Percentiles rank a stretch among this genome's conserved stretches.
Evolutionary conservation across 2,888 invertebrate genomes (phyloP).

Genomic region (Drosophila prostipennis): DNA sequence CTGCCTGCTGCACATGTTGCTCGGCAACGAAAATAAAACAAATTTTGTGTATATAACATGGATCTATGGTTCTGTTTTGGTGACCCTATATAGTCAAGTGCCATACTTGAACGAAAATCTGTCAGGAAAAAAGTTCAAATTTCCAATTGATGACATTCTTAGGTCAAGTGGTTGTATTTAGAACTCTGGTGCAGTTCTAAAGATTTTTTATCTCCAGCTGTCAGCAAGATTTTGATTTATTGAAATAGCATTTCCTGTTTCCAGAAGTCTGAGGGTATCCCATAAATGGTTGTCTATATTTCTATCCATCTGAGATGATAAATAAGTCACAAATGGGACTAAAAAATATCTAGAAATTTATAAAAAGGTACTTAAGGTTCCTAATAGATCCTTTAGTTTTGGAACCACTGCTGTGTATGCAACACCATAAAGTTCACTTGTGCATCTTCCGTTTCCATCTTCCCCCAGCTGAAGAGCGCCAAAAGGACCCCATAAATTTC

Average conservation of each 20-base stretch:
- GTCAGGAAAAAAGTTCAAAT: slow-evolving; percentile 23
- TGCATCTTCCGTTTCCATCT: slow-evolving; percentile 26
- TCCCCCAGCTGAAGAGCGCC: slow-evolving; percentile 20
- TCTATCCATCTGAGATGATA: background rate
- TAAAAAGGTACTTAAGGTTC: no score
- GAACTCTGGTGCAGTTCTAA: no score
- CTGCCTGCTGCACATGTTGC: slow-evolving; percentile 9
- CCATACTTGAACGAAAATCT: slow-evolving; percentile 8
- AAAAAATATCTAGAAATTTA: background rate
- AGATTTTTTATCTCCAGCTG: slow-evolving; percentile 8
- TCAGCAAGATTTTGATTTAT: background rate
- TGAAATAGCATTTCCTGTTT: slow-evolving; percentile 10
- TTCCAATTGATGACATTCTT: slow-evolving; percentile 29
- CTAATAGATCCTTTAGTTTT: background rate
- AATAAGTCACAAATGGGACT: background rate
- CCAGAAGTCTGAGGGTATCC: no score
- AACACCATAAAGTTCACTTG: slow-evolving; percentile 54
- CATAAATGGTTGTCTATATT: background rate
- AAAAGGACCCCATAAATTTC: slow-evolving; percentile 72
- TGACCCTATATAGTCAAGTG: slow-evolving; percentile 23
- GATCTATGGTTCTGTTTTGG: background rate
- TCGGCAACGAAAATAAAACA: slow-evolving; percentile 2
- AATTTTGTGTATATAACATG: background rate
- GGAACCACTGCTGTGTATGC: slow-evolving; percentile 26
- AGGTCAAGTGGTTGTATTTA: slow-evolving; percentile 27